Conservation (phyloP, 1,140 invertebrate species). For the Bacillus rossius region DNA sequence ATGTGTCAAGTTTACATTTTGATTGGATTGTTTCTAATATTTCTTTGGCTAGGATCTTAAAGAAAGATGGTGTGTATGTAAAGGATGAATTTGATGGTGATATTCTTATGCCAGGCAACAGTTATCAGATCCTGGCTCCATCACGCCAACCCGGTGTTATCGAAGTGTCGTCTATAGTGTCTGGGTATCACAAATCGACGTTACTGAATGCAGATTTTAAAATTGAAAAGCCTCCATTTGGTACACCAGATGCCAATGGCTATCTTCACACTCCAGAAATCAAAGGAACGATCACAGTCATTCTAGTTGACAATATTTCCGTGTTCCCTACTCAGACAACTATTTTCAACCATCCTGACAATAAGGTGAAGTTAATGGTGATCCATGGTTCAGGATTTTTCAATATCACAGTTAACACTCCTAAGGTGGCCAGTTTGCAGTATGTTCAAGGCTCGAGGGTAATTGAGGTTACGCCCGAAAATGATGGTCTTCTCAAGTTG, state of each 20-base stretch:
- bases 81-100: constrained; percentile 44
- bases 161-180: constrained; percentile 53
- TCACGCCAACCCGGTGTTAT: constrained; percentile 50
- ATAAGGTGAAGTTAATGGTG: constrained; percentile 49
- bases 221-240: constrained; percentile 52
- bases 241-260: constrained; percentile 46
- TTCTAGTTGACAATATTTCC: constrained; percentile 56
- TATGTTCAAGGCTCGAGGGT: constrained; percentile 54
- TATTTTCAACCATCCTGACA: constrained; percentile 58
- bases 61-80: constrained; percentile 20
- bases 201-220: constrained; percentile 44
- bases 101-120: constrained; percentile 45
- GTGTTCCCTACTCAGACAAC: constrained; percentile 49
- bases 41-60: constrained; percentile 22
- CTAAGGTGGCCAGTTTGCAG: constrained; percentile 55
- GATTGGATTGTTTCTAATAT: constrained; percentile 54
- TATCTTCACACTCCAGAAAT: constrained; percentile 45
- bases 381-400: constrained; percentile 69
- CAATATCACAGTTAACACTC: constrained; percentile 52
- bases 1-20: constrained; percentile 66
- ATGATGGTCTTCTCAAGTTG: constrained; percentile 57
- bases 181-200: constrained; percentile 51
- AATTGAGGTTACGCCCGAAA: constrained; percentile 56
- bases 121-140: constrained; percentile 55
- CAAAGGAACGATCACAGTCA: constrained; percentile 42